phyloP scores from a whole-genome alignment of 2,113 vertebrate genomes.

The Origma solitaria region DNA sequence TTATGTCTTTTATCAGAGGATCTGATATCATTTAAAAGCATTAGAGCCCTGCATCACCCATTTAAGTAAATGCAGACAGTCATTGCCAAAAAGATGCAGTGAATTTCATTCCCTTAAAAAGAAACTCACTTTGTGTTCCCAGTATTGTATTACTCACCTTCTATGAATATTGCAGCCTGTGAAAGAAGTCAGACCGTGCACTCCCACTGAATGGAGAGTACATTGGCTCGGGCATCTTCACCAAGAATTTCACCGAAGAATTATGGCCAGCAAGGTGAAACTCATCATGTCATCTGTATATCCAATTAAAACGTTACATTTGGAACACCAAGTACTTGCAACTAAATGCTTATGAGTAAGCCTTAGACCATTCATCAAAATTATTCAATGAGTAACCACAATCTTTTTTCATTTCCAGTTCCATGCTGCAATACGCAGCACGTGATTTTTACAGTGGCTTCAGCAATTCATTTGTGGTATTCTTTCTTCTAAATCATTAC shows the following conservation, averaged over 20 bases:
- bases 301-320: constrained; percentile 12
- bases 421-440: neutral
- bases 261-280: constrained; percentile 28
- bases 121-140: constrained; percentile 38
- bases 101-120: constrained; percentile 60
- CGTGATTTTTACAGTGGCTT: neutral
- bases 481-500: neutral
- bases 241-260: neutral
- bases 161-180: constrained; percentile 21
- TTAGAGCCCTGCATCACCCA: constrained; percentile 53
- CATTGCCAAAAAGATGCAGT: constrained; percentile 54
- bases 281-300: neutral
- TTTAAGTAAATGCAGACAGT: constrained; percentile 56
- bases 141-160: constrained; percentile 57
- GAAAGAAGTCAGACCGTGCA: constrained; percentile 17
- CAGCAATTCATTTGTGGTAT: constrained; percentile 25
- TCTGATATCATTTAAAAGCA: constrained; percentile 63
- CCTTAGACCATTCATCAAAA: constrained; percentile 40
- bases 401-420: neutral
- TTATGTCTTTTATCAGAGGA: constrained; percentile 60
- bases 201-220: neutral
- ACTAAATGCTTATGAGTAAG: neutral
- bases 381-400: constrained; percentile 42
- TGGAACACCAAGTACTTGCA: neutral
- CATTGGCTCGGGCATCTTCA: neutral